Base-by-base conservation (phyloP, 1,140 invertebrate species). In the Drosophila malerkotliana region DNA sequence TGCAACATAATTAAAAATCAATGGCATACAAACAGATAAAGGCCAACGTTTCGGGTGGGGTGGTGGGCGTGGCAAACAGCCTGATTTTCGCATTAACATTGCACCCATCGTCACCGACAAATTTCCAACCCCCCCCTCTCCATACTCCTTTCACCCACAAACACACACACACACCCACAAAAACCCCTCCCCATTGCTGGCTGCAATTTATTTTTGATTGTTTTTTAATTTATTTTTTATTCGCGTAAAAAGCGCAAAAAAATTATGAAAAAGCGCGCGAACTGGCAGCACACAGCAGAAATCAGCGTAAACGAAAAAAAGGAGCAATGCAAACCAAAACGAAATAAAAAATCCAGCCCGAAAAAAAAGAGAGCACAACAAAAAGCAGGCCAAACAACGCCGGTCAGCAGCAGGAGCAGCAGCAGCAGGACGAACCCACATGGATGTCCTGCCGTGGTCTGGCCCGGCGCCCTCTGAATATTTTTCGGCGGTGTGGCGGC, bases 1-100 rank as follows among this genome's bases (percentile, higher is more conserved):
- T 83, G 83, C 83, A 88, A 83, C 83, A 87, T 90, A 90, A 90
- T 90, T 90, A 90, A 90, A 90, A 90, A 90, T 90, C 87, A 90
- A 90, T 90, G 88, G 82, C 87, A 90, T 75, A 90, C 77, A 90
- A 90, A 90, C 72, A 75, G 77, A 90, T 77, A 79, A 82, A 83
- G 61, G 66, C 60, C 64, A 61, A 45, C 44, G 18, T 39, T 37
- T 18, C 18, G 15, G 37, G 24, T 45, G 32, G 41, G 53, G 44
- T n/a, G 55, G 6, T 47, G 57, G 64, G 66, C 59, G 66, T 64
- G 78, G 82, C 75, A 79, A 56, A 56, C 52, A 79, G 77, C 73
- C 77, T 80, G 84, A 89, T 89, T 89, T 80, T 30, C 84, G 72
- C 84, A 89, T 88, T 88, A 89, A 83, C 75, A 75, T 48, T 21